phyloP scores from a whole-genome alignment of 2,888 invertebrate genomes.

The Rambutsinella grinnellia region DNA sequence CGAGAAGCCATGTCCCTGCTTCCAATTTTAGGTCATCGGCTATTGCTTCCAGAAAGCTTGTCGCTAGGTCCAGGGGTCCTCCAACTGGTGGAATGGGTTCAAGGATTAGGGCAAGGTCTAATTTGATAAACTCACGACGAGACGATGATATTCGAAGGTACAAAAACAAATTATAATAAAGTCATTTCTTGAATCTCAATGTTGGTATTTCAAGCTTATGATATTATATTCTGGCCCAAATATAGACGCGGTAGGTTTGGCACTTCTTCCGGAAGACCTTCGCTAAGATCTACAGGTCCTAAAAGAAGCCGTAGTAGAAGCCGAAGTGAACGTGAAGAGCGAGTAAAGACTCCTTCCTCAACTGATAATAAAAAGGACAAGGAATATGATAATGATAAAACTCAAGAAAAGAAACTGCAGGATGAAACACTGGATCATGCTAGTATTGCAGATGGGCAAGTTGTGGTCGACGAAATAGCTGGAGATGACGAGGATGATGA shows the following conservation, averaged over 20 bases:
- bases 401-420: slow-evolving; percentile 4
- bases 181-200: not conserved
- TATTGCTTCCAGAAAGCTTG: slow-evolving; percentile 45
- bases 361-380: slow-evolving; percentile 30
- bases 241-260: slow-evolving; percentile 22
- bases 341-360: not conserved
- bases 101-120: slow-evolving; percentile 3
- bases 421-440: slow-evolving; percentile 28
- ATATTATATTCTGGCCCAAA: too few species aligned
- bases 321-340: slow-evolving; percentile 19
- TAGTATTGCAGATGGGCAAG: slow-evolving; percentile 40
- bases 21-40: slow-evolving; percentile 11
- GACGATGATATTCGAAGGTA: slow-evolving; percentile 41
- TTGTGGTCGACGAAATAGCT: slow-evolving; percentile 48
- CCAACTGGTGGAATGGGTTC: slow-evolving; percentile 22
- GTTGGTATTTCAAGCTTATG: not conserved
- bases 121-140: slow-evolving; percentile 19
- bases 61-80: slow-evolving; percentile 57
- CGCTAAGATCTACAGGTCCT: too few species aligned
- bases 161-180: too few species aligned
- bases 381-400: slow-evolving; percentile 20
- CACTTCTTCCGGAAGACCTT: too few species aligned
- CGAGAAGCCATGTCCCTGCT: slow-evolving; percentile 5
- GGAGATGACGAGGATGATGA: slow-evolving; percentile 49
- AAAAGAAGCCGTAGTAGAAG: slow-evolving; percentile 34